Evolutionary conservation across 2,113 vertebrate species (phyloP).

Genomic region (Lanius collurio): DNA sequence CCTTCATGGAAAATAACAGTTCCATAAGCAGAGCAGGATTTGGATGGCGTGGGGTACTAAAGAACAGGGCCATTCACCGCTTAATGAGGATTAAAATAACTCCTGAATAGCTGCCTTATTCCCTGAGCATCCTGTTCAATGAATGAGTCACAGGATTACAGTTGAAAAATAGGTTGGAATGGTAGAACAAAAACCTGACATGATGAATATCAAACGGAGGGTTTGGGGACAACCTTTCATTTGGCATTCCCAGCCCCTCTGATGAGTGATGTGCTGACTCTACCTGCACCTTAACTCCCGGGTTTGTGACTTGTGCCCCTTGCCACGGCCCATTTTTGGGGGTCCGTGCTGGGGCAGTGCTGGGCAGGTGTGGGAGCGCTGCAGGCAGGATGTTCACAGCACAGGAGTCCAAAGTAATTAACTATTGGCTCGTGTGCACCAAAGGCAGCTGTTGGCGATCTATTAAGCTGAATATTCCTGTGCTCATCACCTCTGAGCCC

Average conservation of each 20-base stretch:
- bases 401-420: not conserved
- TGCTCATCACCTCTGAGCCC: not conserved
- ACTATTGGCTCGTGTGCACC: not conserved
- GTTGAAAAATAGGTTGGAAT: slow-evolving; percentile 13
- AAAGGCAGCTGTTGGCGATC: not conserved
- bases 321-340: not conserved
- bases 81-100: slow-evolving; percentile 68
- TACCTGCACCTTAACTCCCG: not conserved
- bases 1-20: slow-evolving; percentile 32
- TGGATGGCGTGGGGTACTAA: not conserved
- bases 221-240: not conserved
- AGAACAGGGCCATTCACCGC: slow-evolving; percentile 47
- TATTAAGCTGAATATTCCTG: not conserved
- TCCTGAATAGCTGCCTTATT: slow-evolving; percentile 61
- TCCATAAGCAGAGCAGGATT: not conserved
- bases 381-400: not conserved
- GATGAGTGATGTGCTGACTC: not conserved
- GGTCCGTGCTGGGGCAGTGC: not conserved
- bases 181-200: slow-evolving; percentile 24
- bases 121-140: slow-evolving; percentile 55
- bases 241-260: not conserved
- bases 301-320: not conserved
- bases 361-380: not conserved
- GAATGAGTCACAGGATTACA: slow-evolving; percentile 60
- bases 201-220: not conserved